Evolutionary conservation across 2,888 invertebrate genomes (phyloP), one percentile per base, ranked within the genome.

Genomic region (Malacosoma neustria): DNA sequence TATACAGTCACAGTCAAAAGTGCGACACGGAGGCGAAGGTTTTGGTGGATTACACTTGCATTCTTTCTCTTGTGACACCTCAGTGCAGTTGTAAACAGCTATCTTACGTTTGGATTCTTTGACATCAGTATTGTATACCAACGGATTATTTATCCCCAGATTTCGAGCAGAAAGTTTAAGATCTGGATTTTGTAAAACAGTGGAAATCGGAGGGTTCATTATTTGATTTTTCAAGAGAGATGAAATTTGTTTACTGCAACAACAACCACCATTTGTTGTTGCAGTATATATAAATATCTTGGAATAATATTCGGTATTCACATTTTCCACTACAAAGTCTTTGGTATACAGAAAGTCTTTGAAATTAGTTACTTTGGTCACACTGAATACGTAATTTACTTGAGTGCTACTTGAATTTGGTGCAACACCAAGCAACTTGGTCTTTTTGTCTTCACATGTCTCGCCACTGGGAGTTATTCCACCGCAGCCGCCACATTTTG

Each of bases 1-100:
- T 9, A 79, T 57, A 42, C 85, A 85, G 6, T 75, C 72, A 42
- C 85, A 85, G 38, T 85, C 77, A 38, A 79, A 75, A 0, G 85
- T 75, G 36, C 64, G 72, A 38, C 85, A 85, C 7, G 74, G 72
- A 1, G 84, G 81, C 11, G 66, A 40, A 2, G 72, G 72, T 42
- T 72, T 76, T 2, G 68, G 66, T 4, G 85, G 84, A 31, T 59
- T 63, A 43, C 85, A 85, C 47, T 58, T 73, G 37, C 84, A 85
- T 11, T 79, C 76, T 48, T 74, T 82, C 7, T 75, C 72, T 3
- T 74, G 72, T 1, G 55, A 49, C 30, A 62, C 42, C 12, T 72
- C 70, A 3, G 61, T 49, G 43, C 74, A 72, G 45, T 68, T 68
- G 34, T 61, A 70, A 13, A 63, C 57, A 6, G 56, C 33, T 11